Evolutionary conservation across 2,888 invertebrate genomes (phyloP), one percentile per base, ranked within the genome.

Genomic region (Drosophila buzzatii): DNA sequence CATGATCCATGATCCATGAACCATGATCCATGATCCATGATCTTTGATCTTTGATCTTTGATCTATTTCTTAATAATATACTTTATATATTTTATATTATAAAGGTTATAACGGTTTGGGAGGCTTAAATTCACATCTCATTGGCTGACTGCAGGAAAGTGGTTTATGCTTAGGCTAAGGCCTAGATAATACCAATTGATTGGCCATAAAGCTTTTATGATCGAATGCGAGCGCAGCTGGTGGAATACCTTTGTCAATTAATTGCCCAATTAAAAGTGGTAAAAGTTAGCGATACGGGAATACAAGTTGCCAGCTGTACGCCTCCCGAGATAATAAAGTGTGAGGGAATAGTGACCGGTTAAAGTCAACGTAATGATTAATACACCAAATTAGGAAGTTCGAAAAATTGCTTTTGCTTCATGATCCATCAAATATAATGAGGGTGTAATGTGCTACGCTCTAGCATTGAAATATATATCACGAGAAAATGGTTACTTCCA

Each of bases 281-380:
- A 53, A 53, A 57, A 61, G 45, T 61, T 37, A 62, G 44, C 61
- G 76, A 71, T 75, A 75, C 33, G 63, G 18, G 39, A 31, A 37
- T 14, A 16, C 20, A 3, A 39, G 37, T 6, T 1, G 27, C 9
- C 64, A 63, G 55, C 42, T 70, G 51, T 16, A 33, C 12, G 33
- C 33, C 35, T 20, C 18, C 8, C 20, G 23, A 16, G 53, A 55
- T 41, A 37, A 18, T 42, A 44, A 49, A 49, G 31, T 49, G 31
- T 31, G 67, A 68, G 60, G 60, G 59, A 20, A 42, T 44, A 39
- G 1, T 2, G 16, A 35, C 23, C 8, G 18, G 39, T 6, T 23
- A 44, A 45, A 35, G 7, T n/a, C 59, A 74, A 61, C 55, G 59
- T 77, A 62, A 75, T 60, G 58, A 44, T 37, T 52, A 55, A 59